A percentile compares a stretch with the other conserved stretches of the same genome.
phyloP scores from a whole-genome alignment of 2,797 vertebrate species.

The Petrocephalus schoutedeni region DNA sequence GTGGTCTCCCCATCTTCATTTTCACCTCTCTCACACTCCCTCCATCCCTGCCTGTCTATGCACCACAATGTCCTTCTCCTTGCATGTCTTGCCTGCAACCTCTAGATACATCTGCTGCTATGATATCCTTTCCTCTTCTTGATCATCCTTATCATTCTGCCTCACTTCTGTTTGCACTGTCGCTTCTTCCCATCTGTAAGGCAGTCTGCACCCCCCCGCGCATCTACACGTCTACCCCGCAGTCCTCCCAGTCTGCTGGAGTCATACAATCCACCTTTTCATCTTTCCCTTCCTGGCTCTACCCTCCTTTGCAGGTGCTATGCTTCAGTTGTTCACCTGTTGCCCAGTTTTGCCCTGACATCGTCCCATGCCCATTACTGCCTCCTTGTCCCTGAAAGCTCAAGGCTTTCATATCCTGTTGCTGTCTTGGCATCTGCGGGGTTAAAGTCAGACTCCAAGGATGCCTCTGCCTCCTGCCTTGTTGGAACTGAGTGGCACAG shows the following conservation, averaged over 20 bases:
- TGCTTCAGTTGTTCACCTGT: neutral
- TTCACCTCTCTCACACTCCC: constrained; percentile 34
- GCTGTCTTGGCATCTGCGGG: neutral
- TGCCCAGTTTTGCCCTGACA: neutral
- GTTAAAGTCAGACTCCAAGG: neutral
- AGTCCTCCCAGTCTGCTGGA: neutral
- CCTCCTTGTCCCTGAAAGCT: neutral
- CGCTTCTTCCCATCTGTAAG: constrained; percentile 23
- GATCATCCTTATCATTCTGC: constrained; percentile 25
- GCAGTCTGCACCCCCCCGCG: constrained; percentile 13
- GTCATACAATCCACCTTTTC: neutral
- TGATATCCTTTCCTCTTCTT: constrained; percentile 29
- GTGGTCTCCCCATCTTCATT: constrained; percentile 35
- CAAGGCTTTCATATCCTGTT: neutral
- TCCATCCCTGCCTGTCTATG: constrained; percentile 29
- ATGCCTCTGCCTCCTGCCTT: neutral
- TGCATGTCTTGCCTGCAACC: constrained; percentile 51
- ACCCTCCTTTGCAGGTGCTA: neutral
- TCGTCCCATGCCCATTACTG: neutral
- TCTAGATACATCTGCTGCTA: constrained; percentile 56
- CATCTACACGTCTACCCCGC: neutral
- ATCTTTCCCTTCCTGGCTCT: neutral
- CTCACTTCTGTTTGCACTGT: neutral
- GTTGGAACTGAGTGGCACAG: neutral
- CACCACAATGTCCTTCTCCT: constrained; percentile 60